Evolutionary conservation across 2,113 vertebrate genomes (phyloP), one percentile per base, ranked within the genome.

Genomic region (Aptenodytes forsteri): DNA sequence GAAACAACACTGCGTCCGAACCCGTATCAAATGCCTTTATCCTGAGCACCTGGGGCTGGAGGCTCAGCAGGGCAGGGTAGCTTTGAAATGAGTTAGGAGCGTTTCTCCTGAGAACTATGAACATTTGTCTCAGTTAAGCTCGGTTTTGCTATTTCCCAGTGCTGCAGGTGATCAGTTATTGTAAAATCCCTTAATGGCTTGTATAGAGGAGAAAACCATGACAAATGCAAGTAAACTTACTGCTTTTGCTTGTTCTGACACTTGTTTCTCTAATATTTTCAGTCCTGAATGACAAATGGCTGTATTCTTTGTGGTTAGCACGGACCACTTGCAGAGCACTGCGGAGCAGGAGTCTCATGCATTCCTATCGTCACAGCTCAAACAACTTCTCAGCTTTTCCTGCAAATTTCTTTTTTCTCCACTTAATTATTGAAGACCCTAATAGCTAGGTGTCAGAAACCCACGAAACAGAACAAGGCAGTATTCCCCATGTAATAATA

Each of bases 171-270:
- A 86, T 93, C 0, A 0, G n/a, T 90, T 94, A 22, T 56, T 79
- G 80, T 90, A 84, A 93, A 95, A 82, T 79, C 83, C 61, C 36
- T 54, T 87, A 72, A 65, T 87, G 77, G 29, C 76, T 91, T 90
- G 71, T 89, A 23, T 6, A 50, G 62, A 50, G 84, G 42, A 87
- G 86, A 80, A 66, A 64, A 67, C 47, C 58, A 2, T 78, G 83
- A 87, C 69, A 92, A 71, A 96, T 76, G 69, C 49, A 40, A 89
- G 71, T 50, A 65, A 85, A 80, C 58, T 34, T 50, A 25, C 36
- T 93, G 71, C 32, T 83, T 95, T 73, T 62, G 46, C 92, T 90
- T 81, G 67, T 84, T 84, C 62, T 73, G 75, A 70, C 32, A 32
- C 29, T 93, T 73, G 38, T 73, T 95, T 93, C 62, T 85, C 65